Conservation (phyloP, 2,113 vertebrate genomes). For the Peromyscus californicus region DNA sequence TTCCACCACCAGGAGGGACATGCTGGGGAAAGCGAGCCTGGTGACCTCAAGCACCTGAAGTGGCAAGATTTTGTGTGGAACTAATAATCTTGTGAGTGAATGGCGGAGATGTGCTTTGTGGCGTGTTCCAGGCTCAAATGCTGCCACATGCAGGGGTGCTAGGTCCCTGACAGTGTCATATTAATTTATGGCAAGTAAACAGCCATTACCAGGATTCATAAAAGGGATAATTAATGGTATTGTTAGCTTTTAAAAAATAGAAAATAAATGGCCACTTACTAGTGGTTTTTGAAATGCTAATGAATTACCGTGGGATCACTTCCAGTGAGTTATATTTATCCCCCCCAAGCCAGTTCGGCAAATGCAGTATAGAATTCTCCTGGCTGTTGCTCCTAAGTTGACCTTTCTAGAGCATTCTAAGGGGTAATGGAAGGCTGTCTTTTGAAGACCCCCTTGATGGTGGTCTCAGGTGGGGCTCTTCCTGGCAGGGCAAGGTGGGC, state of each 20-base stretch:
- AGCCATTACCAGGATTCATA: constrained; percentile 46
- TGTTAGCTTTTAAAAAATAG: constrained; percentile 51
- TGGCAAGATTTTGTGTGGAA: neutral
- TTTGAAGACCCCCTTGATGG: neutral
- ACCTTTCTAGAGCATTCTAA: neutral
- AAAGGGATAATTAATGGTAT: constrained; percentile 41
- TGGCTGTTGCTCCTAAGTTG: neutral
- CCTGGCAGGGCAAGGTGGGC: neutral
- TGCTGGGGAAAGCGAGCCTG: neutral
- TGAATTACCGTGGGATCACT: constrained; percentile 44
- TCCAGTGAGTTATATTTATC: constrained; percentile 35
- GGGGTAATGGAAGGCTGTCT: neutral
- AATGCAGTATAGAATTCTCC: neutral
- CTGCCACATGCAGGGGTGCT: neutral
- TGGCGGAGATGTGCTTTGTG: neutral
- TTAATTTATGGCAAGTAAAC: constrained; percentile 43
- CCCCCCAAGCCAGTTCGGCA: neutral
- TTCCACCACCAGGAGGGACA: neutral
- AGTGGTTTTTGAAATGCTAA: constrained; percentile 76
- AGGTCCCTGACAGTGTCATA: neutral
- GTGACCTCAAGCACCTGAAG: neutral
- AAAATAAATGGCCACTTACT: constrained; percentile 45
- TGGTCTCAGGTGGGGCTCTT: neutral
- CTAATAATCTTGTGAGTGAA: neutral
- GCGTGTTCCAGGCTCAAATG: constrained; percentile 20